Conservation (phyloP, 2,113 vertebrate species). For the Leptobrachium leishanense region DNA sequence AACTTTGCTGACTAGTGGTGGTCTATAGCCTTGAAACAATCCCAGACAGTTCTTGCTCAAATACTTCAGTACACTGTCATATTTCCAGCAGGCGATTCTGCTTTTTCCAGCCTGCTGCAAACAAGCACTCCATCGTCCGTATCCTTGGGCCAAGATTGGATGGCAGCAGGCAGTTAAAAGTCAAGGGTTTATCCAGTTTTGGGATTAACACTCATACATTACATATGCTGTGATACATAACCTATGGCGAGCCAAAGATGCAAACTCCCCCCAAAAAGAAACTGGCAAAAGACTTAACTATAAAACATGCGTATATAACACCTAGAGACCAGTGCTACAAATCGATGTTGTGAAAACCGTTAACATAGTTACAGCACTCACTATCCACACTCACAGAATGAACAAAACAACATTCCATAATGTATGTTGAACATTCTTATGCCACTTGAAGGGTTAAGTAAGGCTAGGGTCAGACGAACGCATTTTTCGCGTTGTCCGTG, state of each 20-base stretch:
- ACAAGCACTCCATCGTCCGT: neutral
- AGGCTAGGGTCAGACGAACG: too few species aligned
- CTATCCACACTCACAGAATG: too few species aligned
- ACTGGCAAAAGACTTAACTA: neutral
- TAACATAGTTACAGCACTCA: too few species aligned
- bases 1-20: neutral
- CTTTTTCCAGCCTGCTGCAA: neutral
- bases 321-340: neutral
- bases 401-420: too few species aligned
- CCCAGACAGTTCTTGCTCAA: neutral
- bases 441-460: too few species aligned
- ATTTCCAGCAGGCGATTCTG: constrained; percentile 19
- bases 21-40: constrained; percentile 11
- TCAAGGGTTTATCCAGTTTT: neutral
- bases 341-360: too few species aligned
- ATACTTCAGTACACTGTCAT: constrained; percentile 22
- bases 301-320: neutral
- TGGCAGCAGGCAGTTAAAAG: neutral
- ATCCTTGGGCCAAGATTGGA: neutral
- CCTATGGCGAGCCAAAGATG: neutral
- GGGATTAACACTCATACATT: neutral
- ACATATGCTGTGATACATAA: neutral
- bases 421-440: too few species aligned
- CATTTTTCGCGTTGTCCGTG: too few species aligned
- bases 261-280: neutral